phyloP scores from a whole-genome alignment of 2,113 vertebrate species.

The Spheniscus mendiculus region DNA sequence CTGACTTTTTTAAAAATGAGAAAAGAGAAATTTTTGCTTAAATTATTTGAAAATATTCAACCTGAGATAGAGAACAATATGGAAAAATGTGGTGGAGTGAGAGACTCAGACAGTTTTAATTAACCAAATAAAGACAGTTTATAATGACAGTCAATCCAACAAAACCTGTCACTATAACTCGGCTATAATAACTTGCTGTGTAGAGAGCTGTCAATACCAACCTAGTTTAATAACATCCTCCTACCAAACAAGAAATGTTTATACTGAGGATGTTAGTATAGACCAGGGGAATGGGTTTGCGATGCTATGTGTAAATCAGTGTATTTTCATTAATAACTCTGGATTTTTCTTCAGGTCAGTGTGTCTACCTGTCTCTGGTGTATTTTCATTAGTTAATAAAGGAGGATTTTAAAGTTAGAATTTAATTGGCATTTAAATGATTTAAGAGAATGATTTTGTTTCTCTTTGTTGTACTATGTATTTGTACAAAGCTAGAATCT shows the following conservation, averaged over 20 bases:
- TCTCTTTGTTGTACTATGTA: background rate
- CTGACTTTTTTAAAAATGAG: background rate
- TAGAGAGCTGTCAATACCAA: background rate
- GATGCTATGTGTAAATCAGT: background rate
- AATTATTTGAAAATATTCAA: background rate
- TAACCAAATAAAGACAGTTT: background rate
- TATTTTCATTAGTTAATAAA: background rate
- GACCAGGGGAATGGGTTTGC: background rate
- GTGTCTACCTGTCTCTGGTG: background rate
- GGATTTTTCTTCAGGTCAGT: background rate
- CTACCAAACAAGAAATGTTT: background rate
- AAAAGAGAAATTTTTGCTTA: background rate
- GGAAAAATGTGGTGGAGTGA: background rate
- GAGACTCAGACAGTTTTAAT: background rate
- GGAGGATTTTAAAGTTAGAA: background rate
- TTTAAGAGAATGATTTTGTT: background rate
- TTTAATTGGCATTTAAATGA: background rate
- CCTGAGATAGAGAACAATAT: background rate
- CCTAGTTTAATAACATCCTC: background rate
- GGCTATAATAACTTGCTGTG: background rate
- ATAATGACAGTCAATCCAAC: background rate
- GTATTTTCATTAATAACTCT: background rate
- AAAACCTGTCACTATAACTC: background rate
- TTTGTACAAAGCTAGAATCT: background rate
- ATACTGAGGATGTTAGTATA: background rate